Evolutionary conservation across 1,140 invertebrate species (phyloP), one percentile per base, ranked within the genome.

Genomic region (Drosophila takahashii): DNA sequence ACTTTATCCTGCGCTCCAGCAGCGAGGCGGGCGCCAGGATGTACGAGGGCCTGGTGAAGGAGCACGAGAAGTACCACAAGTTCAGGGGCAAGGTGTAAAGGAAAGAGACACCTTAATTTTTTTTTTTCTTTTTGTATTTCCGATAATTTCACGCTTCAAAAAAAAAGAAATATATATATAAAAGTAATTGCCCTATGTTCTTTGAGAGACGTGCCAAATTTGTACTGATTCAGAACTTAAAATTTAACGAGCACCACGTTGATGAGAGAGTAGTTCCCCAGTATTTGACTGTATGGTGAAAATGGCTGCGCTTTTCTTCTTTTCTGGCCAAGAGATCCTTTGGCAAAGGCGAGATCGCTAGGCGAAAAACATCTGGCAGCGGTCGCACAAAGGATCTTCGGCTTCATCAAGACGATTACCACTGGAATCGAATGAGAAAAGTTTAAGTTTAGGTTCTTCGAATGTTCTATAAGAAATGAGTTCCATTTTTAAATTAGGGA

Each of bases 11-110:
- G 44, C 91, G 91, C 27, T 74, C 76, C 50, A 91, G 83, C 50
- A 91, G 77, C 51, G 91, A 91, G 34, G 91, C 91, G 1, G 87
- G 85, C n/a, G 69, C 85, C 44, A 69, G 84, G 2, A 58, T 91
- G 41, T 92, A 92, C 32, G 89, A 91, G 57, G 59, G 54, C 2
- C 37, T 91, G 39, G 53, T 87, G 15, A 92, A 91, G 70, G 91
- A 92, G 48, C 86, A 91, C 53, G 70, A 89, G 16, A 92, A 92
- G 53, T 91, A 92, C 47, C 79, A 92, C 73, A 92, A 90, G 37
- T 92, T 92, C 51, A 78, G 85, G 9, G 91, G 91, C 26, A 92
- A 92, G 62, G 90, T 92, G 4, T 92, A 85, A 69, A 8, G n/a
- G 10, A 34, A 15, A 11, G 18, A 47, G 18, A 16, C 9, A 42